phyloP scores from a whole-genome alignment of 2,797 vertebrate species.

The Artibeus jamaicensis region DNA sequence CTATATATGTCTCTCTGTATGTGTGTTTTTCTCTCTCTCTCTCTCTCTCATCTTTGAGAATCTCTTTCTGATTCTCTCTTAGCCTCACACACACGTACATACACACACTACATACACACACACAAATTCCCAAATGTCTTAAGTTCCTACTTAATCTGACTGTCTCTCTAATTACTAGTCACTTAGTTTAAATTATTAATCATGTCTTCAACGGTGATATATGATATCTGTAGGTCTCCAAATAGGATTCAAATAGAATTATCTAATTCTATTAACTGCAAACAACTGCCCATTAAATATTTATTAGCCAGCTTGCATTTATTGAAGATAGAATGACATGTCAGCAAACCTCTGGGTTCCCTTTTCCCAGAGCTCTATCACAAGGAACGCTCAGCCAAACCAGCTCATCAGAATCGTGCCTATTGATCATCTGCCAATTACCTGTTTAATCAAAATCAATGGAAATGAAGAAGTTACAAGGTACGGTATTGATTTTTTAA shows the following conservation, averaged over 20 bases:
- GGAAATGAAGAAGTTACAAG: conserved; percentile 76
- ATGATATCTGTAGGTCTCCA: conserved; percentile 81
- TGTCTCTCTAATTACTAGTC: conserved; percentile 83
- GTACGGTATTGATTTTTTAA: conserved; percentile 74
- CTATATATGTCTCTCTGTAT: not conserved
- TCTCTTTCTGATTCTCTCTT: not conserved
- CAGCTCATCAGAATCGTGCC: conserved; percentile 75
- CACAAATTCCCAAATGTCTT: conserved; percentile 64
- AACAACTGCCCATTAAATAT: conserved; percentile 85
- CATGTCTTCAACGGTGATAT: conserved; percentile 79
- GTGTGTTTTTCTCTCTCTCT: not conserved
- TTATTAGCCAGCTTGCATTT: conserved; percentile 83
- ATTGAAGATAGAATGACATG: conserved; percentile 80
- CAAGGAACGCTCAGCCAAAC: conserved; percentile 50
- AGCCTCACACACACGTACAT: not conserved
- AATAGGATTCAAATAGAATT: conserved; percentile 86
- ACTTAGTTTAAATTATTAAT: conserved; percentile 87
- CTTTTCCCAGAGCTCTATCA: conserved; percentile 62
- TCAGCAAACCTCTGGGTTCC: conserved; percentile 78
- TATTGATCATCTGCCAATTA: conserved; percentile 84
- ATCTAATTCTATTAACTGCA: conserved; percentile 86
- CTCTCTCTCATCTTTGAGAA: not conserved
- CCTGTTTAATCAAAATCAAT: conserved; percentile 81
- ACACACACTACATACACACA: conserved; percentile 55
- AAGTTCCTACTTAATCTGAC: conserved; percentile 73